Conservation (phyloP, 2,888 invertebrate species). For the Chrysopilus asiliformis region DNA sequence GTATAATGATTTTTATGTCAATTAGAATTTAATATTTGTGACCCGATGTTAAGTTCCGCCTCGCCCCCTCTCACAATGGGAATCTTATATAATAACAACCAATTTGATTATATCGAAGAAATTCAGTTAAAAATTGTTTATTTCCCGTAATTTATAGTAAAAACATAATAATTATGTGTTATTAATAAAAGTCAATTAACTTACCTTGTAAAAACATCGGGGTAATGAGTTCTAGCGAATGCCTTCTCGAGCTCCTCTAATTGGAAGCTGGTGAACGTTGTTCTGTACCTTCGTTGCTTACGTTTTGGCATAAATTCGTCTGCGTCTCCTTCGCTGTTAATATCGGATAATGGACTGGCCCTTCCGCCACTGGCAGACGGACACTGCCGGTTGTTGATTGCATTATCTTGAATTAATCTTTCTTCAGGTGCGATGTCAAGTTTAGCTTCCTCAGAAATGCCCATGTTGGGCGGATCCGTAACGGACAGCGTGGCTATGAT, state of each 20-base stretch:
- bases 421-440: conserved; percentile 37
- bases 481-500: conserved; percentile 13
- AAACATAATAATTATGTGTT: too few relatives aligned
- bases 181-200: too few relatives aligned
- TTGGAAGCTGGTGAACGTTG: conserved; percentile 91
- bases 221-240: conserved; percentile 93
- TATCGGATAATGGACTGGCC: conserved; percentile 41
- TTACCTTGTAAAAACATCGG: conserved; percentile 93
- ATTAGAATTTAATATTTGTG: too few relatives aligned
- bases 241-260: conserved; percentile 94
- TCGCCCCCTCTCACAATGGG: too few relatives aligned
- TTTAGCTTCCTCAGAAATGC: conserved; percentile 39
- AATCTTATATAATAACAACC: too few relatives aligned
- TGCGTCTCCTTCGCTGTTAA: conserved; percentile 49
- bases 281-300: conserved; percentile 80
- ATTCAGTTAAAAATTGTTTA: too few relatives aligned
- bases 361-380: conserved; percentile 36
- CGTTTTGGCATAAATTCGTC: conserved; percentile 77
- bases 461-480: conserved; percentile 25
- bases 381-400: conserved; percentile 37
- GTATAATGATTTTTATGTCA: too few relatives aligned
- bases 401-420: conserved; percentile 34
- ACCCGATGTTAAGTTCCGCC: too few relatives aligned
- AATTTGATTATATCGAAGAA: too few relatives aligned
- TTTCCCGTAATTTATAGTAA: too few relatives aligned